phyloP scores from a whole-genome alignment of 2,888 invertebrate genomes.

The Ptychoptera contaminata region DNA sequence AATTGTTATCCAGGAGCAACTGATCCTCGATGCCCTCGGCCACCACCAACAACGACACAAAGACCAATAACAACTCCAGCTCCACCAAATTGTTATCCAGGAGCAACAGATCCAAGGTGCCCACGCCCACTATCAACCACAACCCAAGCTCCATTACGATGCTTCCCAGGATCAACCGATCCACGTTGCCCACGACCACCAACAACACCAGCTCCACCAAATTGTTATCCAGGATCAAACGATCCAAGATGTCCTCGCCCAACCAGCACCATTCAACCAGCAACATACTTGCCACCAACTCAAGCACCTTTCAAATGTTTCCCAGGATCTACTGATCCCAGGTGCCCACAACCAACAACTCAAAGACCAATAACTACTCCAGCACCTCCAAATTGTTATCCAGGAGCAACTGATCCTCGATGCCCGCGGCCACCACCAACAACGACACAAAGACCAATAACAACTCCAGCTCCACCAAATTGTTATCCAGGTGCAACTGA shows the following conservation, averaged over 20 bases:
- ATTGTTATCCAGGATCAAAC: not conserved
- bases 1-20: slow-evolving; percentile 22
- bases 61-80: slow-evolving; percentile 9
- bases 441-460: slow-evolving; percentile 10
- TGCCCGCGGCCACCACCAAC: slow-evolving; percentile 22
- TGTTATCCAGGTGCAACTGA: slow-evolving; percentile 12
- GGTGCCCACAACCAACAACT: slow-evolving; percentile 20
- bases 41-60: slow-evolving; percentile 10
- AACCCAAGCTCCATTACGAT: slow-evolving; percentile 11
- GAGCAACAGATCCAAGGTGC: slow-evolving; percentile 24
- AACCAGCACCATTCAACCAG: slow-evolving; percentile 16
- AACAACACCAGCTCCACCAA: slow-evolving; percentile 3
- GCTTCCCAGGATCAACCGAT: slow-evolving; percentile 19
- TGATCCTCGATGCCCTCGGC: slow-evolving; percentile 18
- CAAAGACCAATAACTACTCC: slow-evolving; percentile 14
- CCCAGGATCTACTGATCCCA: slow-evolving; percentile 23
- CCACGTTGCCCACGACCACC: slow-evolving; percentile 18
- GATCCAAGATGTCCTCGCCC: slow-evolving; percentile 21
- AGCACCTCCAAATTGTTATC: slow-evolving; percentile 24
- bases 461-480: slow-evolving; percentile 13
- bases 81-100: slow-evolving; percentile 27
- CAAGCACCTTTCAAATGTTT: slow-evolving; percentile 18
- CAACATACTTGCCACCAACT: slow-evolving; percentile 13
- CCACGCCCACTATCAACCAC: slow-evolving; percentile 18
- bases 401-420: slow-evolving; percentile 24